Conservation (phyloP, 2,888 invertebrate species). For the Drosophila ezoana region DNA sequence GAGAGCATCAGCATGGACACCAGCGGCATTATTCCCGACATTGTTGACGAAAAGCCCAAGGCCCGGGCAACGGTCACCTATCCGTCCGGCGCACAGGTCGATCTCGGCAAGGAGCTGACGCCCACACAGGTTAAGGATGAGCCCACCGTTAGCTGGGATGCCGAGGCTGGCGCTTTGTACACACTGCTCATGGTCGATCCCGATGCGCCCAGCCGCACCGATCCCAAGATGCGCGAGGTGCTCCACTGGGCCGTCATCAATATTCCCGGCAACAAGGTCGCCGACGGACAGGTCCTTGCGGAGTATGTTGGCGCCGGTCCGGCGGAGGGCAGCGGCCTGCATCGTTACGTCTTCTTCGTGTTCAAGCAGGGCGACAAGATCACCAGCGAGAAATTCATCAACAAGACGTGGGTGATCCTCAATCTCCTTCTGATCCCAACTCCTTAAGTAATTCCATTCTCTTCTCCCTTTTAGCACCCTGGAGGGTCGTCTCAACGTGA, state of each 20-base stretch:
- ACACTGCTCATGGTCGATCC: constrained; percentile 88
- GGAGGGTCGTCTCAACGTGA: constrained; percentile 87
- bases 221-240: constrained; percentile 93
- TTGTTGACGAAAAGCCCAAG: constrained; percentile 76
- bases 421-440: background rate
- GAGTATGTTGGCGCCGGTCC: constrained; percentile 95
- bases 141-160: constrained; percentile 80
- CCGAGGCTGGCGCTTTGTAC: constrained; percentile 77
- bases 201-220: constrained; percentile 93
- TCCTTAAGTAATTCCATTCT: background rate
- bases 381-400: constrained; percentile 68
- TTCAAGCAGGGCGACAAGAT: constrained; percentile 88
- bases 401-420: constrained; percentile 66
- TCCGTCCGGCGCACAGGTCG: constrained; percentile 85
- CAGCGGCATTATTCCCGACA: constrained; percentile 80
- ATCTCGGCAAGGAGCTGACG: constrained; percentile 89
- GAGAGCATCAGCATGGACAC: constrained; percentile 72
- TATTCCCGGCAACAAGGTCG: constrained; percentile 90
- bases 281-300: constrained; percentile 90
- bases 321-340: constrained; percentile 90
- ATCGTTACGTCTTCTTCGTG: constrained; percentile 92
- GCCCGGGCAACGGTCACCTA: constrained; percentile 71
- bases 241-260: constrained; percentile 96
- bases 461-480: constrained; percentile 68
- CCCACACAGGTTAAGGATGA: constrained; percentile 87